Percentiles rank a stretch among this genome's conserved stretches.
Evolutionary conservation across 1,140 invertebrate species (phyloP).

Genomic region (Bombus superbus): DNA sequence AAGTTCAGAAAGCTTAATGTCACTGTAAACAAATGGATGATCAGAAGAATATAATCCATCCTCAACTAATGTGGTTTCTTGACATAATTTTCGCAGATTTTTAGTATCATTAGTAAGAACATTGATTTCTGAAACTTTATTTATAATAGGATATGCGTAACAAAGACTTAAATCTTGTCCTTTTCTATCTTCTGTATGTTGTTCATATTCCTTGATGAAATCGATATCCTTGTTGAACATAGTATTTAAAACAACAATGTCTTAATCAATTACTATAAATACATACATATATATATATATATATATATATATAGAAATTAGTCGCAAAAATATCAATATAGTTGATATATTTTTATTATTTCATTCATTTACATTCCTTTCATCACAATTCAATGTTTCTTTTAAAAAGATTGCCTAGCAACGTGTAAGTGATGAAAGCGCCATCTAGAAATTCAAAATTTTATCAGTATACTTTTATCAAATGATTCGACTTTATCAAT

Average conservation of each 20-base stretch:
- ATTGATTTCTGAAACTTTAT: constrained; percentile 50
- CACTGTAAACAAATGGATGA: constrained; percentile 69
- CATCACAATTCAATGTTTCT: constrained; percentile 20
- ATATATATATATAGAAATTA: background rate
- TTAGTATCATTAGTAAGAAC: constrained; percentile 58
- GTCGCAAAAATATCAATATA: background rate
- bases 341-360: background rate
- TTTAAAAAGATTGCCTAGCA: constrained; percentile 20
- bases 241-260: background rate
- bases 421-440: background rate
- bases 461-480: background rate
- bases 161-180: constrained; percentile 62
- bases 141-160: constrained; percentile 64
- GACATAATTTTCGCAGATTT: constrained; percentile 34
- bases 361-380: background rate
- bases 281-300: too few species aligned
- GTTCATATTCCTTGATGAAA: constrained; percentile 56
- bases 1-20: constrained; percentile 71
- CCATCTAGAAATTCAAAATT: background rate
- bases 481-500: background rate
- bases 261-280: background rate
- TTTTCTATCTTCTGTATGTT: constrained; percentile 26
- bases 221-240: constrained; percentile 51
- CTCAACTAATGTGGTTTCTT: constrained; percentile 54
- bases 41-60: constrained; percentile 75